Evolutionary conservation across 2,797 vertebrate species (phyloP).

Genomic region (Myotis daubentonii): DNA sequence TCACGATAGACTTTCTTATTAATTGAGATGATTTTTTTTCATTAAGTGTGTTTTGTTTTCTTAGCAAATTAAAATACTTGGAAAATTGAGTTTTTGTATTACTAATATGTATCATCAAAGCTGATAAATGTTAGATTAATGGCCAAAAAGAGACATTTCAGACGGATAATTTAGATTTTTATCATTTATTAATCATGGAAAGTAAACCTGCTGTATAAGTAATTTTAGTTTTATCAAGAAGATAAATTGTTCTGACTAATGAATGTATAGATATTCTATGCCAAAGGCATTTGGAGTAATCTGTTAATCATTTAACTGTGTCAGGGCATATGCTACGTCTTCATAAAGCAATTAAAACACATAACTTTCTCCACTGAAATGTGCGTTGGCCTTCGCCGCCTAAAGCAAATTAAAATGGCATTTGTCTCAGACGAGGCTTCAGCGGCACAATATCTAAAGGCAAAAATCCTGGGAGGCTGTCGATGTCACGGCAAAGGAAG

Average conservation of each 20-base stretch:
- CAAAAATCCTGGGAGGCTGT: slow-evolving; percentile 60
- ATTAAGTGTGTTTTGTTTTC: slow-evolving; percentile 75
- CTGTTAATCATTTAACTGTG: slow-evolving; percentile 90
- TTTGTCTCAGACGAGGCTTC: slow-evolving; percentile 82
- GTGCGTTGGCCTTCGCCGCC: slow-evolving; percentile 81
- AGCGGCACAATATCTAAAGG: slow-evolving; percentile 70
- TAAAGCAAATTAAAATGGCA: slow-evolving; percentile 85
- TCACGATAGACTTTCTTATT: slow-evolving; percentile 63
- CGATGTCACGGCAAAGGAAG: not conserved
- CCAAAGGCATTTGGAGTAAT: slow-evolving; percentile 87
- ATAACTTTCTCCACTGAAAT: slow-evolving; percentile 84
- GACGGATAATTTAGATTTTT: slow-evolving; percentile 89
- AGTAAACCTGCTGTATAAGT: slow-evolving; percentile 88
- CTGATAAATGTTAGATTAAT: slow-evolving; percentile 88
- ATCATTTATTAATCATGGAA: slow-evolving; percentile 89
- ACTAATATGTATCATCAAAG: slow-evolving; percentile 81
- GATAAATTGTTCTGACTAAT: slow-evolving; percentile 88
- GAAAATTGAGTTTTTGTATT: slow-evolving; percentile 83
- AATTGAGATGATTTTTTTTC: slow-evolving; percentile 68
- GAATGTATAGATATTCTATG: slow-evolving; percentile 88
- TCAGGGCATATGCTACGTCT: slow-evolving; percentile 88
- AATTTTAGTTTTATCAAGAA: slow-evolving; percentile 90
- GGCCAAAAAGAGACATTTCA: slow-evolving; percentile 85
- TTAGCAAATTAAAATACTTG: slow-evolving; percentile 82
- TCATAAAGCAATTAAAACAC: slow-evolving; percentile 88